Conservation (phyloP, 2,888 invertebrate species). For the Drosophila melanosoma region DNA sequence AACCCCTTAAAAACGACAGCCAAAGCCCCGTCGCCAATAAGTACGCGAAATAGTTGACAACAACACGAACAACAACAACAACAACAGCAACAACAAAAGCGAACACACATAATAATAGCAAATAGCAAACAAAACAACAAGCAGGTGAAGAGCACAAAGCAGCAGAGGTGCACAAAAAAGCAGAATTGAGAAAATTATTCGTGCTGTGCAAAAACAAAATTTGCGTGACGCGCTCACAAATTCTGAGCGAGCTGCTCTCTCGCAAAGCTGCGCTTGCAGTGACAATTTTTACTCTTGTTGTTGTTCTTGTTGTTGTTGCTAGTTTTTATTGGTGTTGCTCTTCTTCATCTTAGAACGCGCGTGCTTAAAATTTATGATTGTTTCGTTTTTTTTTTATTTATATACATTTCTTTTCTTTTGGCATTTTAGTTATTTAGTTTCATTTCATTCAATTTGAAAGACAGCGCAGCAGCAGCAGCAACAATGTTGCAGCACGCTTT, state of each 20-base stretch:
- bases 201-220: slow-evolving; percentile 6
- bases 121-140: slow-evolving; percentile 46
- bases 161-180: slow-evolving; percentile 10
- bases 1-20: slow-evolving; percentile 61
- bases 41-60: slow-evolving; percentile 77
- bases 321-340: slow-evolving; percentile 11
- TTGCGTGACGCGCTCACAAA: slow-evolving; percentile 28
- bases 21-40: slow-evolving; percentile 54
- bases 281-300: slow-evolving; percentile 3
- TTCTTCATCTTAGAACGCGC: slow-evolving; percentile 49
- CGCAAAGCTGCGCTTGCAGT: slow-evolving; percentile 50
- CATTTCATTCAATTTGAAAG: slow-evolving; percentile 25
- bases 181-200: slow-evolving; percentile 23
- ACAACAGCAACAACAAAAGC: slow-evolving; percentile 31
- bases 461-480: slow-evolving; percentile 32
- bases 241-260: slow-evolving; percentile 40
- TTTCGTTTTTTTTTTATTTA: slow-evolving; percentile 18
- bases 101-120: slow-evolving; percentile 61
- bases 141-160: slow-evolving; percentile 31
- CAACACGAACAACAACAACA: slow-evolving; percentile 40
- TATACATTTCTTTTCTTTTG: slow-evolving; percentile 4
- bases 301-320: background rate
- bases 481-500: slow-evolving; percentile 33
- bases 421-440: slow-evolving; percentile 22
- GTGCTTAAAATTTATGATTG: slow-evolving; percentile 57